Conservation (phyloP, 2,888 invertebrate genomes). For the Tholera decimalis region DNA sequence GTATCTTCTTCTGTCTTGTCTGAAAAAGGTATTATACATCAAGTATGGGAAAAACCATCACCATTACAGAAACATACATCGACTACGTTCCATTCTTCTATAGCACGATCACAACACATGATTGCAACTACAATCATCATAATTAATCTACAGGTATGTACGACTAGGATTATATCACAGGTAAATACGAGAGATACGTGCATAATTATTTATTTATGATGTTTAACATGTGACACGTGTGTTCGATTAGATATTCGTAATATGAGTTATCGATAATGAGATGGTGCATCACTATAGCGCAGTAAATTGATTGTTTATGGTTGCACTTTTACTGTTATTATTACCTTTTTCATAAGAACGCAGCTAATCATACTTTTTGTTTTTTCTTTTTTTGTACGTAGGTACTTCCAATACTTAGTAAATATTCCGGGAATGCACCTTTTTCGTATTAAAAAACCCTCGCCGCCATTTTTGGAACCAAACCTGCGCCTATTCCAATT, state of each 20-base stretch:
- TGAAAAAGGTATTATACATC: slow-evolving; percentile 6
- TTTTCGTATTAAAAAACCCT: too few species aligned
- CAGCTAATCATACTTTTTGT: too few species aligned
- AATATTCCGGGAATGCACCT: too few species aligned
- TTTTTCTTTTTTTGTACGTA: too few species aligned
- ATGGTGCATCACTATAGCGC: slow-evolving; percentile 60
- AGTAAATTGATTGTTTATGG: slow-evolving; percentile 31
- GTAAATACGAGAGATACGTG: slow-evolving; percentile 26
- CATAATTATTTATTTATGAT: slow-evolving; percentile 33
- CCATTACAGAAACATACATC: slow-evolving; percentile 15
- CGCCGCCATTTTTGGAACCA: too few species aligned
- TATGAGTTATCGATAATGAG: slow-evolving; percentile 56
- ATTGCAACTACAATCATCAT: slow-evolving; percentile 26
- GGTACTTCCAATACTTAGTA: too few species aligned
- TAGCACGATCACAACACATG: slow-evolving; percentile 27
- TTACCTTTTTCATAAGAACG: not conserved
- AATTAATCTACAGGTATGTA: slow-evolving; percentile 18
- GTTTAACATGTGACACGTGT: slow-evolving; percentile 59
- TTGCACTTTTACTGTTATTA: not conserved
- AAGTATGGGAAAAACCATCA: slow-evolving; percentile 2
- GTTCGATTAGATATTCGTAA: slow-evolving; percentile 46
- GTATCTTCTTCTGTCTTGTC: too few species aligned
- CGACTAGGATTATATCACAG: slow-evolving; percentile 22
- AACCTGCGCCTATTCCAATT: not conserved
- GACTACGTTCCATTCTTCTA: slow-evolving; percentile 25